Evolutionary conservation across 2,888 invertebrate species (phyloP).

Genomic region (Ditylenchus weischeri): DNA sequence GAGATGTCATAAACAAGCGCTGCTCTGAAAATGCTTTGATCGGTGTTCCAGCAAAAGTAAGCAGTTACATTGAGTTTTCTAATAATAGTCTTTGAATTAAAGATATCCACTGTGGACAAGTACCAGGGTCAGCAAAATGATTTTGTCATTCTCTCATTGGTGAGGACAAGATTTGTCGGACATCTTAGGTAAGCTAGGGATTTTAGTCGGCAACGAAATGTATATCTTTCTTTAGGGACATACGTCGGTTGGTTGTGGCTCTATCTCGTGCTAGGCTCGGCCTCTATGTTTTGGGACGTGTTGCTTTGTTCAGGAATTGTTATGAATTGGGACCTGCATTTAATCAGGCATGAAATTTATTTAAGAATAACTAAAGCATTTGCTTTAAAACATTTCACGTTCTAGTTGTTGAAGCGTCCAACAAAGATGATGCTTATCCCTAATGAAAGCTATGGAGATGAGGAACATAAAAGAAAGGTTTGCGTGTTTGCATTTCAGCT

Average conservation of each 20-base stretch:
- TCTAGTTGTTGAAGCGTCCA: slow-evolving; percentile 22
- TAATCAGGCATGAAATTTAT: slow-evolving; percentile 69
- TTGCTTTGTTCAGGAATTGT: slow-evolving; percentile 88
- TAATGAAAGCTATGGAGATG: slow-evolving; percentile 23
- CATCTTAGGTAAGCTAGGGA: slow-evolving; percentile 71
- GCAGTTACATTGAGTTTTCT: background rate
- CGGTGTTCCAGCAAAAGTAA: slow-evolving; percentile 79
- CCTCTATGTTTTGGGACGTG: slow-evolving; percentile 89
- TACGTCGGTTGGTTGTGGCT: slow-evolving; percentile 91
- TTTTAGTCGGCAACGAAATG: background rate
- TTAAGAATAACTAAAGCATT: background rate
- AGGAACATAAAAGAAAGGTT: slow-evolving; percentile 8
- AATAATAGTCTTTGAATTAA: slow-evolving; percentile 16
- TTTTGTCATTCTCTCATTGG: slow-evolving; percentile 89
- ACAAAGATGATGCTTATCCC: slow-evolving; percentile 27
- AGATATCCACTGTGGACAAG: slow-evolving; percentile 84
- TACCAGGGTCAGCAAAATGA: slow-evolving; percentile 99
- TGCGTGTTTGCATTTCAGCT: background rate
- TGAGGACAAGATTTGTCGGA: slow-evolving; percentile 92
- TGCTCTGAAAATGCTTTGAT: slow-evolving; percentile 92
- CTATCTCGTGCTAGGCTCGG: slow-evolving; percentile 95
- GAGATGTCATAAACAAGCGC: slow-evolving; percentile 81
- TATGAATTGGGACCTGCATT: slow-evolving; percentile 94
- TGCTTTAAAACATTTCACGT: background rate
- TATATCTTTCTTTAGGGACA: slow-evolving; percentile 66